phyloP scores from a whole-genome alignment of 1,140 invertebrate genomes.

The Lepidurus apus region DNA sequence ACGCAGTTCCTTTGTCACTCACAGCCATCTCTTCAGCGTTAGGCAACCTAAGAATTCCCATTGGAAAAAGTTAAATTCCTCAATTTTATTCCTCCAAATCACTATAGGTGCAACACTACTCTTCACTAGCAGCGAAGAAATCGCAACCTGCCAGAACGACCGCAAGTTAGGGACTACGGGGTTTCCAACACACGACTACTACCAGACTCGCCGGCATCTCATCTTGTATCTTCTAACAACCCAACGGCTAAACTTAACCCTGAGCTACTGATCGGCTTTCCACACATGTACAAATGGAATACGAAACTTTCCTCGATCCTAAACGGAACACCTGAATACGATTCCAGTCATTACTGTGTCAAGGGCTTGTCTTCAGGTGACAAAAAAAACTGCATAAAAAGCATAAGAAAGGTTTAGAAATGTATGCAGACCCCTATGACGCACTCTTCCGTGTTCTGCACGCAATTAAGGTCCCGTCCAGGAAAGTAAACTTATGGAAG shows the following conservation, averaged over 20 bases:
- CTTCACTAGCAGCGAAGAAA: neutral
- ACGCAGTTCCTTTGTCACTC: neutral
- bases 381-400: no score
- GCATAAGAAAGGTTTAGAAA: no score
- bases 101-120: neutral
- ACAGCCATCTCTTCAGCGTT: slow-evolving; percentile 3
- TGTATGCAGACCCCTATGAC: no score
- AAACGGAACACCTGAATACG: no score
- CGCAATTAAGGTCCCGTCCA: no score
- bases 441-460: no score
- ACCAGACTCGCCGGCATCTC: neutral
- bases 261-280: neutral
- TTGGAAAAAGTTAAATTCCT: neutral
- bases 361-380: no score
- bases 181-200: neutral
- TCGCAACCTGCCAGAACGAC: neutral
- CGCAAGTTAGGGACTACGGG: neutral
- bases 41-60: slow-evolving; percentile 12
- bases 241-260: neutral
- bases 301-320: neutral
- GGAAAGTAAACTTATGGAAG: no score
- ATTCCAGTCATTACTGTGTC: no score
- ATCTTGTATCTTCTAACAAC: neutral
- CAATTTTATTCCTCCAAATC: neutral
- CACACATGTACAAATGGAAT: neutral